phyloP scores from a whole-genome alignment of 92 coral and sea anemone species.

The Metridium senile region DNA sequence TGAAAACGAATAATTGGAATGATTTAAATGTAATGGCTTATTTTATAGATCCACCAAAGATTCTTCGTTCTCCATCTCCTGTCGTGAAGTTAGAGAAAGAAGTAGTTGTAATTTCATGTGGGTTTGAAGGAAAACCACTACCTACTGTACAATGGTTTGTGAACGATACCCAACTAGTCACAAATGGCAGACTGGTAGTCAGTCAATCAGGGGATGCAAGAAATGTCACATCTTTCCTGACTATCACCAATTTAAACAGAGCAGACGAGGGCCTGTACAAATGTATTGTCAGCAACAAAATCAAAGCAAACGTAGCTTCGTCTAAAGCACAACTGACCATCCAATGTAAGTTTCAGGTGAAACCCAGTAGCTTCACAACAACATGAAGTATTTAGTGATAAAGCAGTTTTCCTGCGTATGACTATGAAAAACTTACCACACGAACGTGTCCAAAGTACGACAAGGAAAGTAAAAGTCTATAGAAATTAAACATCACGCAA shows the following conservation, averaged over 20 bases:
- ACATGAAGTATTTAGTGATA: not conserved
- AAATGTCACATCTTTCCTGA: too few species aligned
- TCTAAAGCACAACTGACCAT: not conserved
- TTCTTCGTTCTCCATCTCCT: not conserved
- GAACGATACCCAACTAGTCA: too few species aligned
- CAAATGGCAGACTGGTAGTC: too few species aligned
- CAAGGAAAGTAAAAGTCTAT: too few species aligned
- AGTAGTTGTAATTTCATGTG: conserved; percentile 15
- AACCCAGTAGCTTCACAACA: not conserved
- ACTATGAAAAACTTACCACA: not conserved
- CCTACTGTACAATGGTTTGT: too few species aligned
- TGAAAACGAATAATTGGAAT: too few species aligned
- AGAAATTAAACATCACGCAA: too few species aligned
- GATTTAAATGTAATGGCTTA: not conserved
- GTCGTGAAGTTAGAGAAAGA: conserved; percentile 17
- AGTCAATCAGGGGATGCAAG: too few species aligned
- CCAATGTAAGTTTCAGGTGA: conserved; percentile 3
- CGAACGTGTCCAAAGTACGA: not conserved
- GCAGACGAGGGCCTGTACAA: too few species aligned
- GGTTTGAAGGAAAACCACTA: conserved; percentile 31
- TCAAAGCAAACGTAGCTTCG: not conserved
- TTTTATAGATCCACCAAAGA: conserved; percentile 5
- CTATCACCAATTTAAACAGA: too few species aligned
- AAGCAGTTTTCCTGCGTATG: not conserved
- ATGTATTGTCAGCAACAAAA: too few species aligned